Evolutionary conservation across 2,888 invertebrate genomes (phyloP), one percentile per base, ranked within the genome.

Genomic region (Pterostichus madidus): DNA sequence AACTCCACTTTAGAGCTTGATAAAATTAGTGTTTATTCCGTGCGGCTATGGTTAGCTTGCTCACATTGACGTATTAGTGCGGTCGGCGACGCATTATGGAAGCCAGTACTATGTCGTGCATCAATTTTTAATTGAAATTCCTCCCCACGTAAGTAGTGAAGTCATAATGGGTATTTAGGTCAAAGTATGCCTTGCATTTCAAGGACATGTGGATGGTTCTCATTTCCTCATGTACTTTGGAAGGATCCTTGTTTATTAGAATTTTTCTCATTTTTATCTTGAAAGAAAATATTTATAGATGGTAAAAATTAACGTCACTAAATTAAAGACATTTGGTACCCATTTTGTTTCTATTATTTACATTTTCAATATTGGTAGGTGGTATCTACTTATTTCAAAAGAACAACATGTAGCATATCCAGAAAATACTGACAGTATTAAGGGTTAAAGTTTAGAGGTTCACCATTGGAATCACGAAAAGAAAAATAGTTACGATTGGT

Each of bases 41-140:
- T 32, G 32, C 32, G 49, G 49, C 49, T 10, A 13, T 10, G n/a
- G 49, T 0, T 49, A 49, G 1, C 49, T 3, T 24, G 2, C 8
- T 56, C 17, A 24, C 56, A 13, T 31, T 24, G 59, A 32, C 32
- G 13, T 64, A 35, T 64, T 64, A 64, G 32, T 5, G 35, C 31
- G 13, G 35, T 11, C 35, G 35, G 31, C 31, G 31, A 52, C 49
- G 75, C 32, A 17, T 77, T 56, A 56, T 77, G 56, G 35, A 17
- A 53, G 68, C 44, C 46, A 44, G 8, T 39, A 71, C 68, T 11
- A 39, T 15, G 32, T 56, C 53, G 77, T 75, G 61, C 81, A 59
- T 81, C 75, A 52, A 75, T 75, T 73, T 81, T 75, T 81, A 81
- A 81, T 81, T 81, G 75, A 73, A 81, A 81, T 81, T 81, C 81